These are phyloP conservation scores for Falcunculus frontatus DNA, from an alignment of 2,113 vertebrate species.

Conservation along the genomic window DNA sequence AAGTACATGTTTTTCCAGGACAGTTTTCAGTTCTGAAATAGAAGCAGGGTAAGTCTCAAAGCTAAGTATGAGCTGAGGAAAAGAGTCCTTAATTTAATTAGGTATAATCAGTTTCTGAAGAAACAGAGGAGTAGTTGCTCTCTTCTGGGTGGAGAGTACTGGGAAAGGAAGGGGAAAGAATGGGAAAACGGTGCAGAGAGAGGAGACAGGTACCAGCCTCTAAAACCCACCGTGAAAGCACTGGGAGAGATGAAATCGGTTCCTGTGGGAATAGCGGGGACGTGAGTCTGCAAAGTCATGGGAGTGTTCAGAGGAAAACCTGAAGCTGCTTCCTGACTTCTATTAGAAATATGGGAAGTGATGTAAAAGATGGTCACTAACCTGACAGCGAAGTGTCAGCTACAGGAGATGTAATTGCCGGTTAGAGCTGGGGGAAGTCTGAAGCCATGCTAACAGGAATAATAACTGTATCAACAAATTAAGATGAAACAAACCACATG, in stretches of 20 bases:
- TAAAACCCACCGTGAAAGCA: accelerated
- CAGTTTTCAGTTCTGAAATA: not conserved
- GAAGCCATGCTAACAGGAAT: not conserved
- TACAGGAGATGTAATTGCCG: not conserved
- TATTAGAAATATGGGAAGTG: not conserved
- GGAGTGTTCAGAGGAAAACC: not conserved
- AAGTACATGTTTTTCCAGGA: not conserved
- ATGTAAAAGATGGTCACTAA: not conserved
- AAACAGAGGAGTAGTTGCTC: not conserved
- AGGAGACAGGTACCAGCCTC: not conserved
- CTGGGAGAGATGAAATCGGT: not conserved
- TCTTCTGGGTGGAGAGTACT: not conserved
- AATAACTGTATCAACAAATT: not conserved
- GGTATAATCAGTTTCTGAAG: not conserved
- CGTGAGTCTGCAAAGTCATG: not conserved
- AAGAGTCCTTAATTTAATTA: not conserved
- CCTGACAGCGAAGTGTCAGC: not conserved
- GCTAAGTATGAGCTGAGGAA: not conserved
- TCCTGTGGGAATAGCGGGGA: not conserved
- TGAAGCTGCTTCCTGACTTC: not conserved
- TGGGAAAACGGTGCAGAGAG: not conserved
- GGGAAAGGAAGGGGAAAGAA: not conserved
- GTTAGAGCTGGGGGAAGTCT: not conserved
- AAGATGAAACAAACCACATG: slow-evolving; percentile 30
- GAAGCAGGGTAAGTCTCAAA: not conserved